Evolutionary conservation across 2,888 invertebrate species (phyloP).

Genomic region (Branchellion lobata): DNA sequence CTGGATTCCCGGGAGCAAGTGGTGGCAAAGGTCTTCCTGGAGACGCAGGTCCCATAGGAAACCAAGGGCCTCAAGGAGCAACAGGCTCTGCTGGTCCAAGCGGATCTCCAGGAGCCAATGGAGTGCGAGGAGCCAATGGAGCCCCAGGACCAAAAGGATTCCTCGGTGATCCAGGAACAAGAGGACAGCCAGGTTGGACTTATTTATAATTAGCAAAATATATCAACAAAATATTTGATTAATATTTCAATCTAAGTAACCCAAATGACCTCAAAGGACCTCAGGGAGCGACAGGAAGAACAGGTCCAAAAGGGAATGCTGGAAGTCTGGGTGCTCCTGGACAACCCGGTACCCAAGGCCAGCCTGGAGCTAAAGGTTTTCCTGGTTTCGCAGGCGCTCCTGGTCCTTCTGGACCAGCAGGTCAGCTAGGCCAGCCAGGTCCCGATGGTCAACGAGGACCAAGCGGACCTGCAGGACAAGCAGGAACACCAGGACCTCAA

Average conservation of each 20-base stretch:
- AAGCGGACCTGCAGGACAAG: conserved; percentile 47
- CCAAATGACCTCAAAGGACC: conserved; percentile 44
- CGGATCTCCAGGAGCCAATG: conserved; percentile 36
- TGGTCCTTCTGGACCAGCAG: conserved; percentile 41
- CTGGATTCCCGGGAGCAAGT: conserved; percentile 34
- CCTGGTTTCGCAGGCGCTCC: conserved; percentile 40
- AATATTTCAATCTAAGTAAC: too few relatives aligned
- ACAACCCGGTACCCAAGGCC: conserved; percentile 21
- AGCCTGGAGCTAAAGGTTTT: conserved; percentile 38
- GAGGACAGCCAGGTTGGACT: conserved; percentile 42
- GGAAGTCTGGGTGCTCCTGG: conserved; percentile 24
- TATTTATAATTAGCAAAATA: background rate
- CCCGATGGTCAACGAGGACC: conserved; percentile 41
- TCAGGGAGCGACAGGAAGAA: conserved; percentile 38
- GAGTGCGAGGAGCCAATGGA: conserved; percentile 48
- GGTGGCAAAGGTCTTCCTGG: conserved; percentile 45
- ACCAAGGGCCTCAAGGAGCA: conserved; percentile 7
- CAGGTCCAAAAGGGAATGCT: conserved; percentile 39
- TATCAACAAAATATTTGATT: background rate
- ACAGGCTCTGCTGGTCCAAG: conserved; percentile 1
- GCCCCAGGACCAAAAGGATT: conserved; percentile 38
- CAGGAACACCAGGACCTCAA: background rate
- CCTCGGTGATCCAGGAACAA: conserved; percentile 45
- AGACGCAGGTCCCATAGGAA: conserved; percentile 40
- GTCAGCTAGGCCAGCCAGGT: conserved; percentile 38